These are phyloP conservation scores for Kryptolebias ocellatus DNA, from an alignment of 2,797 vertebrate species.

Conservation along the genomic window DNA sequence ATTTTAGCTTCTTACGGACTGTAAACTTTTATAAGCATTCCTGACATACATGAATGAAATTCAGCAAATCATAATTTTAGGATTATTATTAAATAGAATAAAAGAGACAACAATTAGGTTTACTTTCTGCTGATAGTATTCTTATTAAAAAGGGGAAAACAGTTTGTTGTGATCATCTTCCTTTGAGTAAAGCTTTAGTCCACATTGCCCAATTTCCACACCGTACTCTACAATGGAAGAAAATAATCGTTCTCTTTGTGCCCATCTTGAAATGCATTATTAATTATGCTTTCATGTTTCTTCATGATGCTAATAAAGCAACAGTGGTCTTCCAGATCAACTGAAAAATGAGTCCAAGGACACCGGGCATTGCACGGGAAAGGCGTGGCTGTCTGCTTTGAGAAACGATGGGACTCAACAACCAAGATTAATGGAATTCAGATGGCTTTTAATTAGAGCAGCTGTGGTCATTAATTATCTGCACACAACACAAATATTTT, in stretches of 20 bases:
- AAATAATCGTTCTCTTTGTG: conserved; percentile 42
- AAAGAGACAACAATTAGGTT: neutral
- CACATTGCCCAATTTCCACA: neutral
- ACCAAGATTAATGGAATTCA: conserved; percentile 99
- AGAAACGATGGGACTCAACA: conserved; percentile 87
- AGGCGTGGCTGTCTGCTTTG: conserved; percentile 86
- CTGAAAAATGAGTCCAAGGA: conserved; percentile 89
- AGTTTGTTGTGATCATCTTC: neutral
- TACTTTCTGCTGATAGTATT: no score
- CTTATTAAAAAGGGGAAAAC: no score
- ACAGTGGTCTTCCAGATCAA: conserved; percentile 81
- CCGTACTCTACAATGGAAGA: conserved; percentile 5
- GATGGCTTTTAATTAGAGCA: conserved; percentile 99
- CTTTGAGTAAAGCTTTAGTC: neutral
- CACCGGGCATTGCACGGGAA: conserved; percentile 73
- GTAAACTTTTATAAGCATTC: no score
- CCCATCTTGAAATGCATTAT: conserved; percentile 65
- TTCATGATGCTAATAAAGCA: conserved; percentile 81
- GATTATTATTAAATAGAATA: no score
- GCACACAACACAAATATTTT: conserved; percentile 99
- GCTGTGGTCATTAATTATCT: conserved; percentile 99
- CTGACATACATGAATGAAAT: no score
- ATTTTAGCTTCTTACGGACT: no score
- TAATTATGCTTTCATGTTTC: conserved; percentile 78
- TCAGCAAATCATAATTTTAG: no score